These are phyloP conservation scores for Eulemur macaco DNA, from an alignment of 2,113 vertebrate genomes.

Conservation along the genomic window DNA sequence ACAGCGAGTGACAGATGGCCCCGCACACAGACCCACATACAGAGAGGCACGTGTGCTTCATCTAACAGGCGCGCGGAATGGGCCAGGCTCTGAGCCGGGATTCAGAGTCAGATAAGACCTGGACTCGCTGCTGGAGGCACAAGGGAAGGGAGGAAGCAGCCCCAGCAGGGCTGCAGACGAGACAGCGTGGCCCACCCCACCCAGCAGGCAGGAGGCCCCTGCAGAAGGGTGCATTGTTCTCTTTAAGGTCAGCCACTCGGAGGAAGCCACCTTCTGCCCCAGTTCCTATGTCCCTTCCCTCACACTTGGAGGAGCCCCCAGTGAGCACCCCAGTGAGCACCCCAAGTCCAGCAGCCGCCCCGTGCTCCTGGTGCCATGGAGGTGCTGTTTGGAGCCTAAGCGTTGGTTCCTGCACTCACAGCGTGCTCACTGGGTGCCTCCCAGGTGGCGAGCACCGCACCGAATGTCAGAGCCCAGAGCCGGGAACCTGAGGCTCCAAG, in stretches of 20 bases:
- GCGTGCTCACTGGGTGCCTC: neutral
- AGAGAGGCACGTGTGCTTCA: no score
- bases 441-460: neutral
- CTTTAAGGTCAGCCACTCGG: neutral
- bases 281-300: neutral
- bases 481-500: neutral
- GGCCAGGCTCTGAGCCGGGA: neutral
- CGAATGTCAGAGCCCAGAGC: no score
- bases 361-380: neutral
- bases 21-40: accelerated
- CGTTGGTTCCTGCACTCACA: neutral
- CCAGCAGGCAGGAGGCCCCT: neutral
- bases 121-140: neutral
- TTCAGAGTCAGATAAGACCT: neutral
- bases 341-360: no score
- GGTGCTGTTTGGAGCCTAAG: neutral
- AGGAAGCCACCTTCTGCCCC: neutral
- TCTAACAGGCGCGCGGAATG: no score
- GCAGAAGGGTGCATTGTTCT: neutral
- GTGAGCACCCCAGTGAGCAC: neutral
- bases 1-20: accelerated
- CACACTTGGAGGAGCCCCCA: no score
- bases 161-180: neutral
- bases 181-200: no score
- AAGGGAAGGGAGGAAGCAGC: neutral